Conservation (phyloP, 2,113 vertebrate genomes). For the Pitta sordida region DNA sequence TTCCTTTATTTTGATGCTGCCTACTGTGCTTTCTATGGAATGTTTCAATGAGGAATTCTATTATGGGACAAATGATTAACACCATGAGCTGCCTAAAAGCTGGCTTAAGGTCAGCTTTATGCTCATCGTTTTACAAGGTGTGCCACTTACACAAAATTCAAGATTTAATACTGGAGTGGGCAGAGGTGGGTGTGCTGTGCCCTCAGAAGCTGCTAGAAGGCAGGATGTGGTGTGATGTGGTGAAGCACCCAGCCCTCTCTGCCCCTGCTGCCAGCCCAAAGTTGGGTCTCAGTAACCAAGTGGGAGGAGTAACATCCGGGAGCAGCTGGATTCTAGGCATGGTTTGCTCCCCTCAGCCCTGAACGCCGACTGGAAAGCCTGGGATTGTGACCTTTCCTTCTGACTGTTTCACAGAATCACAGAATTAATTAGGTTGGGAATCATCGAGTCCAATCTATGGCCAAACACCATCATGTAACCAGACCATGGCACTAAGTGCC, state of each 20-base stretch:
- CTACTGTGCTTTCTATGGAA: neutral
- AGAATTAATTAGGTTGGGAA: neutral
- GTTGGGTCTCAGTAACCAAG: accelerated
- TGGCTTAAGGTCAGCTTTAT: neutral
- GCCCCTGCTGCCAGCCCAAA: no score
- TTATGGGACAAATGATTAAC: neutral
- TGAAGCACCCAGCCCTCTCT: neutral
- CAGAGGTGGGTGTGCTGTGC: accelerated
- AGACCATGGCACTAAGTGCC: neutral
- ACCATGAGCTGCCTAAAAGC: neutral
- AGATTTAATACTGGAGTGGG: accelerated
- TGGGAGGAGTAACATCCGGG: neutral
- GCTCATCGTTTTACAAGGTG: neutral
- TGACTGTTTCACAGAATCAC: neutral
- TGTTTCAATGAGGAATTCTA: neutral
- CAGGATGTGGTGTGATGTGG: neutral
- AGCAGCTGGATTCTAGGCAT: accelerated
- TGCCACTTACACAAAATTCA: neutral
- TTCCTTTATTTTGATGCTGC: neutral
- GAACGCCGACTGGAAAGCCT: neutral
- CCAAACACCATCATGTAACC: neutral
- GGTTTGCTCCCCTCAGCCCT: neutral
- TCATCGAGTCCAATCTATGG: neutral
- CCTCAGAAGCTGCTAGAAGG: neutral
- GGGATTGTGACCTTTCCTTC: neutral